These are phyloP conservation scores for Standfussiana lucernea DNA, from an alignment of 2,888 invertebrate genomes.

Conservation along the genomic window DNA sequence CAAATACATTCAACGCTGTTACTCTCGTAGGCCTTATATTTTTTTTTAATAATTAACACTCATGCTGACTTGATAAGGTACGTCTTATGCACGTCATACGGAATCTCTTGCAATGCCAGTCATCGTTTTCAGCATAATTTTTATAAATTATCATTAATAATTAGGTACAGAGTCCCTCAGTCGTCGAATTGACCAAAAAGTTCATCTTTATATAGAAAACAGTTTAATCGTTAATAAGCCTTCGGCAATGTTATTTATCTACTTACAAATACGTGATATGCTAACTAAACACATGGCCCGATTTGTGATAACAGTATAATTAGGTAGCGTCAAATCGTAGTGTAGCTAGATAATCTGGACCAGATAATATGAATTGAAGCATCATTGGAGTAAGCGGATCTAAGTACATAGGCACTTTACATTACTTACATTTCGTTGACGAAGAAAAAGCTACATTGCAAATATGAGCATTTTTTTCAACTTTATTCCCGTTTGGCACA, in stretches of 20 bases:
- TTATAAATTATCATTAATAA: no score
- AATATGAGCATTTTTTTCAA: background rate
- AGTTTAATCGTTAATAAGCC: slow-evolving; percentile 2
- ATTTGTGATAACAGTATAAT: slow-evolving; percentile 41
- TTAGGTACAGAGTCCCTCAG: background rate
- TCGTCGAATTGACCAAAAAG: background rate
- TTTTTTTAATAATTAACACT: background rate
- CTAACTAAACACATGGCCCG: slow-evolving; percentile 24
- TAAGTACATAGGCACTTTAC: background rate
- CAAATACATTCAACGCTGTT: background rate
- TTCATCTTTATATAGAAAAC: background rate
- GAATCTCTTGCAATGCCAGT: slow-evolving; percentile 4
- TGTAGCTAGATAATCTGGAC: slow-evolving; percentile 17
- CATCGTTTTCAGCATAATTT: slow-evolving; percentile 4
- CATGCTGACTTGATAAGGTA: background rate
- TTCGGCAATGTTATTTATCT: slow-evolving; percentile 10
- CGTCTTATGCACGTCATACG: background rate
- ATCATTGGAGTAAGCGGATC: slow-evolving; percentile 9
- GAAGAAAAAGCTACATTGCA: background rate
- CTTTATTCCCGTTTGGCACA: background rate
- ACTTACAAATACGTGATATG: slow-evolving; percentile 25
- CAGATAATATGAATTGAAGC: slow-evolving; percentile 1
- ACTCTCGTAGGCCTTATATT: background rate
- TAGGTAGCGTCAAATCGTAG: slow-evolving; percentile 18
- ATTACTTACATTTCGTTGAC: background rate